Evolutionary conservation across 2,888 invertebrate genomes (phyloP), one percentile per base, ranked within the genome.

Genomic region (Torymus auratus): DNA sequence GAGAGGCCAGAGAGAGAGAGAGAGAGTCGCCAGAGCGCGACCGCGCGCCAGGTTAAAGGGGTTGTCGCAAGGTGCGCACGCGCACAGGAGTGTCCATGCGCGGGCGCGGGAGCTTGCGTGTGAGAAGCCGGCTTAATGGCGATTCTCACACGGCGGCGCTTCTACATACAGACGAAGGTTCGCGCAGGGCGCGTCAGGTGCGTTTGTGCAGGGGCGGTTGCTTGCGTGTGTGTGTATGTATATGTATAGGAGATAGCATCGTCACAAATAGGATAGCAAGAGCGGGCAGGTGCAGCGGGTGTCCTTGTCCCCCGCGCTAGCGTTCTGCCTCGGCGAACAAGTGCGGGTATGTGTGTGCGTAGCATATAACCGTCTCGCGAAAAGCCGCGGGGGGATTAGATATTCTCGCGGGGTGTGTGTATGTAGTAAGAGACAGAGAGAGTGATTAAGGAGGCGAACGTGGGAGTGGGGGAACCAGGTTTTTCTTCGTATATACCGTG

Each of bases 41-140:
- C 81, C 65, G 53, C 64, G 41, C 53, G 20, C n/a, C 11, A 41
- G 52, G 12, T 23, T 53, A 15, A 75, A 71, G 80, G 75, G 80
- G 75, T 70, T 74, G 60, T 62, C 13, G 56, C 71, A 65, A 67
- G 78, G 70, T 77, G 73, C 55, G 17, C 41, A 60, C 2, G 28
- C 53, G 28, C 28, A 23, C 28, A 10, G 61, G 61, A 55, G 68
- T 53, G 68, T 60, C 41, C 17, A 10, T 41, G 41, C 7, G 52
- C 12, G 52, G 41, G 41, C n/a, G 61, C 20, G 52, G 69, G 56
- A 67, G 23, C 70, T 69, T 15, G 77, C 81, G 84, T 88, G 88
- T 88, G 90, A 89, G 90, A 90, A 88, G 87, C 84, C 85, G 84
- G 84, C 85, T 86, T 86, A 87, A 86, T 86, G 87, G 85, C 84